These are phyloP conservation scores for Danio kyathit DNA, from an alignment of 2,797 vertebrate species.

Conservation along the genomic window DNA sequence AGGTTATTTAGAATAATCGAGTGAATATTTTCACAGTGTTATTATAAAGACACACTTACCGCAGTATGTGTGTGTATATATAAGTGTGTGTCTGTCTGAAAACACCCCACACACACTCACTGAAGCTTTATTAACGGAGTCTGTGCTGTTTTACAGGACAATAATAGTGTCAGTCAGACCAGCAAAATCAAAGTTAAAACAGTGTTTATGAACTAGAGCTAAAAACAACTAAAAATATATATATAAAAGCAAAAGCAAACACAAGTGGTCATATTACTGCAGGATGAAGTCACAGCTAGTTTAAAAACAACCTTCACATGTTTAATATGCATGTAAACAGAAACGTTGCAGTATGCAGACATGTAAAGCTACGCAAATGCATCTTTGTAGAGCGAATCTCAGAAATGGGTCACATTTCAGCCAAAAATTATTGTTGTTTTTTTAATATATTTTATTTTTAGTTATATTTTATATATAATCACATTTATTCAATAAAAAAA, in stretches of 20 bases:
- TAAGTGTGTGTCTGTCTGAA: not conserved
- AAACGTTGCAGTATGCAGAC: too few species aligned
- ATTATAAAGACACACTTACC: slow-evolving; percentile 43
- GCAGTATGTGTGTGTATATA: not conserved
- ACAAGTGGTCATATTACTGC: slow-evolving; percentile 2
- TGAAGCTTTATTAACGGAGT: not conserved
- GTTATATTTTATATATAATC: too few species aligned
- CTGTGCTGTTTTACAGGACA: not conserved
- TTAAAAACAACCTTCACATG: slow-evolving; percentile 29
- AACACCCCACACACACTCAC: not conserved
- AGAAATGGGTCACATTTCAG: not conserved
- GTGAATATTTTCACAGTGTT: slow-evolving; percentile 64
- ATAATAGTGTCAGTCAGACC: not conserved
- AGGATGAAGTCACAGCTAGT: slow-evolving; percentile 44
- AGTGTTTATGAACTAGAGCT: slow-evolving; percentile 26
- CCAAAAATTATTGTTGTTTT: not conserved
- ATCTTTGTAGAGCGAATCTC: not conserved
- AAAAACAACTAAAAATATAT: slow-evolving; percentile 35
- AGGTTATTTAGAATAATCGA: not conserved
- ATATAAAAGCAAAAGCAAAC: slow-evolving; percentile 26
- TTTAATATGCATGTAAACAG: too few species aligned
- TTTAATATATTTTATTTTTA: not conserved
- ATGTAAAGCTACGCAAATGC: not conserved
- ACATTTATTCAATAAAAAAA: too few species aligned
- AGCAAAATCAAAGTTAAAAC: slow-evolving; percentile 13